Base-by-base conservation (phyloP, 37 sponge, comb jelly and placozoan species). In the Aplysina aerophoba region DNA sequence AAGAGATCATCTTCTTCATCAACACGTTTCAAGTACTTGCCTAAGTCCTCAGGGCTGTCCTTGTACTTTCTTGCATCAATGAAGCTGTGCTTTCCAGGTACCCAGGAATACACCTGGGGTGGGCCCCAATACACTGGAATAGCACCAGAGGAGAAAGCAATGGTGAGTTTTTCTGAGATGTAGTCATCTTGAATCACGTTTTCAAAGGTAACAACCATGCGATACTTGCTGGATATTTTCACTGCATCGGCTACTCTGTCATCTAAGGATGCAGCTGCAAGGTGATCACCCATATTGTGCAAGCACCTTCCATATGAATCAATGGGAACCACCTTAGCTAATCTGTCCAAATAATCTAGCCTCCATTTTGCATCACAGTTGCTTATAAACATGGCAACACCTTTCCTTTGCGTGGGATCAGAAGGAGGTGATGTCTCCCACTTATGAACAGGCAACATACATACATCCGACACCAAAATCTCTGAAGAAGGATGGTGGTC, bases 41-140 rank as follows among this genome's bases (percentile, higher is more conserved):
- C 64, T 27, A 62, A 62, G 4, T 62, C 28, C 12, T 62, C 64
- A 28, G 64, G 64, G 28, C 11, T 27, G 5, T 58, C 59, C 17
- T 58, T 17, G 17, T 28, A 62, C 12, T 62, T 62, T 3, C 25
- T 28, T 27, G 64, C 64, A 62, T 62, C 64, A n/a, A 62, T 27
- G 28, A 28, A 62, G 64, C 64, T 62, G 64, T 62, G 64, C 4
- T 62, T 62, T n/a, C 64, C 64, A 28, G 64, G 64, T 62, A 62
- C 64, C 64, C 64, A 62, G 28, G 24, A 62, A 27, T 62, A 27
- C 4, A 62, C 11, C 25, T 62, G 27, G 28, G 64, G 64, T 62
- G 64, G 27, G 24, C 64, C 64, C 64, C 24, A 28, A 14, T 62
- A 62, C 28, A 62, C 64, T 62, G 64, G 64, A 62, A 62, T 27